These are phyloP conservation scores for Brienomyrus brachyistius DNA, from an alignment of 2,113 vertebrate species.

Conservation along the genomic window DNA sequence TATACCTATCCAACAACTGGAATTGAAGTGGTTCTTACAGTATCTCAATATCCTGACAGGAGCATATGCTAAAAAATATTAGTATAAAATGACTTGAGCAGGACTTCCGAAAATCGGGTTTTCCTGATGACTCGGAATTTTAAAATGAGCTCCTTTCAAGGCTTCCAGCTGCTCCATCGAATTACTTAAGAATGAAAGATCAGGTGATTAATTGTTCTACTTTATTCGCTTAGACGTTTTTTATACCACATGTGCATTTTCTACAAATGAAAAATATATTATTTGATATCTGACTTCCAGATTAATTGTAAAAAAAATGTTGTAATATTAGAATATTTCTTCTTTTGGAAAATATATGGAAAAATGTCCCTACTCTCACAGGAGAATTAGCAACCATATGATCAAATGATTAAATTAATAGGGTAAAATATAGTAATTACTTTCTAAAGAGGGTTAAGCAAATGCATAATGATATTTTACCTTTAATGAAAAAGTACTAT, in stretches of 20 bases:
- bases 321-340: background rate
- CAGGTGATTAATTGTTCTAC: background rate
- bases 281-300: background rate
- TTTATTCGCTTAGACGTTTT: background rate
- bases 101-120: background rate
- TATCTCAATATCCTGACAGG: background rate
- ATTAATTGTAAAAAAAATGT: background rate
- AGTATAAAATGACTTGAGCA: background rate
- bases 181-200: constrained; percentile 4
- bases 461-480: background rate
- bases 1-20: background rate
- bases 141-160: background rate
- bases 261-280: background rate
- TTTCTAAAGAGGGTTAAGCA: background rate
- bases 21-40: background rate
- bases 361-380: background rate
- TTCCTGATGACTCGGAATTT: background rate
- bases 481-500: background rate
- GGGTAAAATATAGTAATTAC: background rate
- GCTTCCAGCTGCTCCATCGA: background rate
- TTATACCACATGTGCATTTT: background rate
- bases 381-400: background rate
- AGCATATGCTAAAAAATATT: background rate
- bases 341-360: background rate
- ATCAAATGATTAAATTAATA: background rate